Evolutionary conservation across 1,140 invertebrate species (phyloP).

Genomic region (Brachionus paranguensis): DNA sequence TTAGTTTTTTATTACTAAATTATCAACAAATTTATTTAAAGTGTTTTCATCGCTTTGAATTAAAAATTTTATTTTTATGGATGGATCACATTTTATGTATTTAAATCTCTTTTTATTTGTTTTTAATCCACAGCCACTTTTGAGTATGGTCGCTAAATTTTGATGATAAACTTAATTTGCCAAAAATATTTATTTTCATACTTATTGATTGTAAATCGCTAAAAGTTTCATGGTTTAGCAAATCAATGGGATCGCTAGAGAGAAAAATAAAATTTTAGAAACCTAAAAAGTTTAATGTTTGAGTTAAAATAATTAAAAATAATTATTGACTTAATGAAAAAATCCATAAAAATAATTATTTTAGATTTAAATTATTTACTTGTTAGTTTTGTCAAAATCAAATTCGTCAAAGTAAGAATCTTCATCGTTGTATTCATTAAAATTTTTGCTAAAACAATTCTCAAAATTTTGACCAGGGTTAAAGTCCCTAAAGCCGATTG

Average conservation of each 20-base stretch:
- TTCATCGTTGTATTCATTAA: not conserved
- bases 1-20: too few species aligned
- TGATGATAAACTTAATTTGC: not conserved
- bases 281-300: not conserved
- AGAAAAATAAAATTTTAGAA: not conserved
- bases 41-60: too few species aligned
- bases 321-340: not conserved
- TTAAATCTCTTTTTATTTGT: too few species aligned
- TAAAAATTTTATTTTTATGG: too few species aligned
- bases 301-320: not conserved
- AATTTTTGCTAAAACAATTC: not conserved
- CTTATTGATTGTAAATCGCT: conserved; percentile 31
- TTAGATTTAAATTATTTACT: not conserved
- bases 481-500: not conserved
- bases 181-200: not conserved
- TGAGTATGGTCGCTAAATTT: too few species aligned
- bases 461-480: not conserved
- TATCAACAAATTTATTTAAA: too few species aligned
- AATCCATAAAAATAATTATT: not conserved
- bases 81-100: too few species aligned
- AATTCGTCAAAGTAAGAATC: conserved; percentile 17
- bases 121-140: too few species aligned
- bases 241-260: conserved; percentile 20
- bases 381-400: not conserved
- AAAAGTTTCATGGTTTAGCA: conserved; percentile 33